These are phyloP conservation scores for Cercopithecus hamlyni DNA, from an alignment of 2,797 vertebrate species.

Conservation along the genomic window DNA sequence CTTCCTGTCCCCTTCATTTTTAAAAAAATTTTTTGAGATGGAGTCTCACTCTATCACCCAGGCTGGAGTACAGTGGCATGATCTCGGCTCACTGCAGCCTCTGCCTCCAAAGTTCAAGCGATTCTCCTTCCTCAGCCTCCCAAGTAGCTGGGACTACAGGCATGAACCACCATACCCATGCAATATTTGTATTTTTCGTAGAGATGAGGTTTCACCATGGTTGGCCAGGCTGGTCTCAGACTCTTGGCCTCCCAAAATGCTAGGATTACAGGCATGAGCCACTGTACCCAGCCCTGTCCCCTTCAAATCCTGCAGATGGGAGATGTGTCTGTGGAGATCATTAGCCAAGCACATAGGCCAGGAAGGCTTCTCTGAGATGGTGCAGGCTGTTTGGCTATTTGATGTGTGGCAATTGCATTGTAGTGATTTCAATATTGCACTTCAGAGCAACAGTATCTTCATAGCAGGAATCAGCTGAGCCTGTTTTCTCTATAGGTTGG, in stretches of 20 bases:
- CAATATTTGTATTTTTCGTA: too few relatives aligned
- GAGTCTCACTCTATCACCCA: background rate
- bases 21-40: background rate
- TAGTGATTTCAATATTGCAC: background rate
- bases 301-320: background rate
- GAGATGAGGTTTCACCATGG: too few relatives aligned
- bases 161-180: too few relatives aligned
- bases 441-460: background rate
- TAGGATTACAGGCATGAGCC: background rate
- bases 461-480: constrained; percentile 76
- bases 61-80: background rate
- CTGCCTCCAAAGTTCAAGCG: background rate
- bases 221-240: background rate
- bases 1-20: background rate
- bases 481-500: constrained; percentile 85
- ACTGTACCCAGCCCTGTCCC: background rate
- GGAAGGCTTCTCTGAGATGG: background rate
- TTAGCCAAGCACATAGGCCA: background rate
- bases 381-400: background rate
- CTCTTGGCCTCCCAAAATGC: background rate
- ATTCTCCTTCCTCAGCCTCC: background rate
- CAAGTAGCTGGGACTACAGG: background rate
- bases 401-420: background rate
- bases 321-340: background rate
- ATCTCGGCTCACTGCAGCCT: background rate